Evolutionary conservation across 2,888 invertebrate species (phyloP), one percentile per base, ranked within the genome.

Genomic region (Dastarcus helophoroides): DNA sequence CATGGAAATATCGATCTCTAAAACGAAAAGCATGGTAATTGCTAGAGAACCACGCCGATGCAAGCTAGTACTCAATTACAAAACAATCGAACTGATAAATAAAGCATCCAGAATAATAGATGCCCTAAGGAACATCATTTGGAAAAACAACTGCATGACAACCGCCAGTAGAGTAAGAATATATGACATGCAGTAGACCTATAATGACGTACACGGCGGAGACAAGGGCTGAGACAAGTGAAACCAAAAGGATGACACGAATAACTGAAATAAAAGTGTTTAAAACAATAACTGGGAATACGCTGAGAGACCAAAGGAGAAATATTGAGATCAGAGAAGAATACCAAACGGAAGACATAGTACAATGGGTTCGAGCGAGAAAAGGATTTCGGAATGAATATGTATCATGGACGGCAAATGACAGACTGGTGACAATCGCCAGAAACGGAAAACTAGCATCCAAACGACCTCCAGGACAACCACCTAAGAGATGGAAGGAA

Each of bases 41-140:
- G 22, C 32, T 8, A 40, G 30, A 26, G 33, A 29, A 25, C 34
- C 37, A 24, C 4, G 26, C n/a, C 23, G 38, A 33, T 42, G 38
- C 23, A 40, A 40, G 25, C 31, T 41, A 9, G 33, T 15, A 30
- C n/a, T 39, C 17, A 29, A 31, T 10, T 14, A 22, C 23, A 26
- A 31, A 26, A 34, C 33, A 15, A 28, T 39, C 7, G 32, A 36
- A 29, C 35, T 31, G 31, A 22, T 35, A 10, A 34, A 26, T 17
- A 34, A 34, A 12, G 30, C 34, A 30, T 11, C n/a, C 23, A 33
- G 22, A 12, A 12, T 25, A 26, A 15, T 25, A 14, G 24, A 16
- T 26, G 25, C 23, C 16, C n/a, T n/a, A n/a, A n/a, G n/a, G n/a
- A n/a, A n/a, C n/a, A n/a, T n/a, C n/a, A n/a, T n/a, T n/a, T n/a